Conservation (phyloP, 2,888 invertebrate species). For the Carabus problematicus region DNA sequence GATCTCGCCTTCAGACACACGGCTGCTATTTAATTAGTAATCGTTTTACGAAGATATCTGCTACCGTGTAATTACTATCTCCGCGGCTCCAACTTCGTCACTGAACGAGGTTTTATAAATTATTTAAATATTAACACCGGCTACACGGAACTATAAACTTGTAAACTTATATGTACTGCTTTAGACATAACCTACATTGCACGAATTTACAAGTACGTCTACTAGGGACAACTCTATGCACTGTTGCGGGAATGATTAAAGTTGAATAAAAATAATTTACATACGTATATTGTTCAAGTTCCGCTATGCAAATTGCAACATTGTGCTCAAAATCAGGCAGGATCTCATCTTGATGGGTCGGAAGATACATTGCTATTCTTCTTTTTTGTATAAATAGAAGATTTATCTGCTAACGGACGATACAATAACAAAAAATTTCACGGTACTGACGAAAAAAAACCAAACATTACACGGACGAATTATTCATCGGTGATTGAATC, state of each 20-base stretch:
- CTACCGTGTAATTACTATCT: conserved; percentile 30
- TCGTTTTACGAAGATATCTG: conserved; percentile 17
- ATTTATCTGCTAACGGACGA: conserved; percentile 30
- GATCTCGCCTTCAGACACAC: background rate
- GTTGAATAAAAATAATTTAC: too few species aligned
- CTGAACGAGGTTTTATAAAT: conserved; percentile 33
- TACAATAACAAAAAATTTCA: conserved; percentile 32
- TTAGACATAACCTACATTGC: too few species aligned
- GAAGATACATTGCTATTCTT: too few species aligned
- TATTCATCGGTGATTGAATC: conserved; percentile 22
- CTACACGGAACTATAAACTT: too few species aligned
- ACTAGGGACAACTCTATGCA: too few species aligned
- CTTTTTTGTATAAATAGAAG: conserved; percentile 15
- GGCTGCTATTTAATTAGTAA: conserved; percentile 13
- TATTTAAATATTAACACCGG: conserved; percentile 16
- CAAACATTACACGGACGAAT: conserved; percentile 27
- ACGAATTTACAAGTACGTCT: too few species aligned
- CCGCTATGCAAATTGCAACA: too few species aligned
- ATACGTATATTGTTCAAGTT: too few species aligned
- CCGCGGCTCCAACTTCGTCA: conserved; percentile 32
- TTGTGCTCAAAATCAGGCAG: too few species aligned
- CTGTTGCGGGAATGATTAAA: too few species aligned
- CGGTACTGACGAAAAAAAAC: conserved; percentile 31
- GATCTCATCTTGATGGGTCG: too few species aligned
- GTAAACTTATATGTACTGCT: too few species aligned